Base-by-base conservation (phyloP, 2,113 vertebrate genomes). In the Muntiacus reevesi region DNA sequence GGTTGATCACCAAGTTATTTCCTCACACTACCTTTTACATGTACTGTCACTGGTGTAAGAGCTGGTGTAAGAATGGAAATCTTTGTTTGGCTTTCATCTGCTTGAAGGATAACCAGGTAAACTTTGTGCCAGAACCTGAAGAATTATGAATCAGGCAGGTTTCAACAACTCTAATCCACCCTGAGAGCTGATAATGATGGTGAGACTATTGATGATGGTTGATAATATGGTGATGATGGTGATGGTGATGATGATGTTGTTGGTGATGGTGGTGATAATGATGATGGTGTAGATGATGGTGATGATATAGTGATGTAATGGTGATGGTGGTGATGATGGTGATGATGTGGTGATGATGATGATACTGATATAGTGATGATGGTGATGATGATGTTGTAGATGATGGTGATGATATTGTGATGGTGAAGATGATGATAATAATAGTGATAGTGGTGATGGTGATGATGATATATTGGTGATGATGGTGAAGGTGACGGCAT, bases 201-300 rank as follows among this genome's bases (percentile, higher is more conserved):
- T 43, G 59, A 9, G 2, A 47, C 12, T 50, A 50, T 25, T 55
- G 60, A 16, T 6, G 28, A 2, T 47, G 62, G 8, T 67, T 55
- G 33, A 36, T 25, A 13, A 33, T 10, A 1, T 47, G 30, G 13
- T 47, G 43, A 15, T 15, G 4, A 27, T 21, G 33, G 1, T 14
- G n/a, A 19, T 36, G 13, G 6, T 9, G 27, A 27, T 27, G 59
- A 11, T 15, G 36, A 9, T 0, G 6, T 21, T 28, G 45, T 2
- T 15, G 40, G 40, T 33, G 13, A 13, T 0, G 9, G 17, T 28
- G n/a, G 1, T 7, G 40, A 17, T 33, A 4, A 17, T 0, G 2
- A 21, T 21, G 45, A 5, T 10, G 15, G 30, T 40, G 9, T 6
- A 5, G 27, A 60, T 27, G 25, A 2, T 71, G n/a, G 0, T 11